These are phyloP conservation scores for Tetanocera ferruginea DNA, from an alignment of 2,888 invertebrate species.

Conservation along the genomic window DNA sequence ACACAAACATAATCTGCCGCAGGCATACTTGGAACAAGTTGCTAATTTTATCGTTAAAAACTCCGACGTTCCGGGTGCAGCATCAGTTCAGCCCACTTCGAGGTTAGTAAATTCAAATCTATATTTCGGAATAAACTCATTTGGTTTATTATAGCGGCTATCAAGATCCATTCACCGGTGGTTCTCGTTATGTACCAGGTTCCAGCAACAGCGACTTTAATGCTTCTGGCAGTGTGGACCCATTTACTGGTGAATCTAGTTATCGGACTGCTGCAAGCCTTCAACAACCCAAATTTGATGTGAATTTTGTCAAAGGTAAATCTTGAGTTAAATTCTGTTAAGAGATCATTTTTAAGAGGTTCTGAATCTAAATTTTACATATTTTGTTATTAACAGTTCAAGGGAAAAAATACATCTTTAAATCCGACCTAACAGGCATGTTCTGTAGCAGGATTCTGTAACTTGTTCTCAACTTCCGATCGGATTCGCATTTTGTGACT, in stretches of 20 bases:
- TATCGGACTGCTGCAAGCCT: constrained; percentile 75
- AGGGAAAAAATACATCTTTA: too few species aligned
- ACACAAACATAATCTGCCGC: constrained; percentile 85
- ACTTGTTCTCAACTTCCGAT: too few species aligned
- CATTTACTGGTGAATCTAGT: constrained; percentile 79
- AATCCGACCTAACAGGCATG: too few species aligned
- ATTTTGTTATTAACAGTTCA: too few species aligned
- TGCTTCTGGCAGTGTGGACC: constrained; percentile 73
- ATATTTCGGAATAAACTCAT: neutral
- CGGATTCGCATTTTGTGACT: too few species aligned
- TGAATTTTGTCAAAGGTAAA: constrained; percentile 56
- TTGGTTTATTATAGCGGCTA: constrained; percentile 62
- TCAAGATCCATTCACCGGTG: constrained; percentile 80
- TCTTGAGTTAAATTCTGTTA: neutral
- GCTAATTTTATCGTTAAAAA: constrained; percentile 93
- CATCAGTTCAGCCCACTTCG: constrained; percentile 45
- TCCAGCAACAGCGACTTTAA: constrained; percentile 56
- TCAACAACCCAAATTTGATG: constrained; percentile 54
- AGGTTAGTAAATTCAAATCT: constrained; percentile 45
- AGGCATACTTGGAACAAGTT: constrained; percentile 90
- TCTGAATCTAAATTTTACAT: too few species aligned
- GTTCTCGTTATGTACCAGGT: constrained; percentile 77
- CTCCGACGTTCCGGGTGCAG: constrained; percentile 66
- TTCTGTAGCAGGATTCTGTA: too few species aligned
- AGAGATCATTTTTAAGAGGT: too few species aligned